These are phyloP conservation scores for Micrastur ruficollis DNA, from an alignment of 2,797 vertebrate species.

Conservation along the genomic window DNA sequence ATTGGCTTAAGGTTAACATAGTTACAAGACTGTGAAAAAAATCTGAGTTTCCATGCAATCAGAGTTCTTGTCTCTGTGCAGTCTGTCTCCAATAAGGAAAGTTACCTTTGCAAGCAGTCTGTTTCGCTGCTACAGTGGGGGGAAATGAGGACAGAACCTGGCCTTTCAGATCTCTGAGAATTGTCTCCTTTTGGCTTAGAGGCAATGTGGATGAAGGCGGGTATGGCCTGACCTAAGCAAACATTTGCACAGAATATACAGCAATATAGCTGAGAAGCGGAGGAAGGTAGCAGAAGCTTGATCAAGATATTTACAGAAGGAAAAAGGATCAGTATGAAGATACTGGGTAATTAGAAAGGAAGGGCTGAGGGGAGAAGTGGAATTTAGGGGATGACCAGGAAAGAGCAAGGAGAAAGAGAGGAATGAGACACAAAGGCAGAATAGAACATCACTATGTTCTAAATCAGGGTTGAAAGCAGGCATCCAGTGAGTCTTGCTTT, in stretches of 20 bases:
- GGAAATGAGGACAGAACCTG: background rate
- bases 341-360: background rate
- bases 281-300: background rate
- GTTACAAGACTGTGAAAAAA: background rate
- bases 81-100: background rate
- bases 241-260: background rate
- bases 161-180: background rate
- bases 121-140: background rate
- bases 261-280: background rate
- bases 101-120: background rate
- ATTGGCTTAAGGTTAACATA: background rate
- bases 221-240: background rate
- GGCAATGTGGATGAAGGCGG: background rate
- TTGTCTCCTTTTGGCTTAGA: background rate
- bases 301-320: background rate
- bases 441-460: background rate
- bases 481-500: background rate
- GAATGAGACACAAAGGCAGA: background rate
- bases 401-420: background rate
- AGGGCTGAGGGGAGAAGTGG: background rate
- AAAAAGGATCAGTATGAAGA: background rate
- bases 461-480: background rate
- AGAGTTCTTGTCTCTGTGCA: background rate
- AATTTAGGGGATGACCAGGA: background rate
- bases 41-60: rapidly evolving